phyloP scores from a whole-genome alignment of 2,113 vertebrate genomes.

The Cygnus buccinator region DNA sequence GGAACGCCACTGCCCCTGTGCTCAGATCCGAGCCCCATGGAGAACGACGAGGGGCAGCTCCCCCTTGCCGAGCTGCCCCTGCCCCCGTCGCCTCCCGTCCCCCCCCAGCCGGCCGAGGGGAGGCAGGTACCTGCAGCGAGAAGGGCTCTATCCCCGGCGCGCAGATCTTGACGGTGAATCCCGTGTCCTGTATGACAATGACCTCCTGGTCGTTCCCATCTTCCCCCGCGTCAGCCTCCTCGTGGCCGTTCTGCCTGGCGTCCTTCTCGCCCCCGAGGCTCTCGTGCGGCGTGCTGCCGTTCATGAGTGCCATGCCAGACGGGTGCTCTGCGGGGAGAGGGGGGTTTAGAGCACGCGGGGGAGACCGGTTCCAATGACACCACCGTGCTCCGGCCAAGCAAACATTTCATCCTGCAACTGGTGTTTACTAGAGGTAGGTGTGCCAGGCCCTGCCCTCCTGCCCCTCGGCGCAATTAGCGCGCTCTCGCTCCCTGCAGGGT shows the following conservation, averaged over 20 bases:
- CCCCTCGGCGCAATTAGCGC: not conserved
- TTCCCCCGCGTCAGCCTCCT: constrained; percentile 82
- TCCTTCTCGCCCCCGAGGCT: constrained; percentile 78
- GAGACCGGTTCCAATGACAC: not conserved
- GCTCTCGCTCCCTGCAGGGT: not conserved
- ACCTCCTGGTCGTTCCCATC: constrained; percentile 95
- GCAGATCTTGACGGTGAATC: constrained; percentile 96
- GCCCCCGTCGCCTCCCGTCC: not conserved
- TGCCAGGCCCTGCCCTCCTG: not conserved
- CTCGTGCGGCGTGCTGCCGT: constrained; percentile 84
- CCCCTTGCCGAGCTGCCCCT: not conserved
- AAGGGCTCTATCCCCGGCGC: constrained; percentile 93
- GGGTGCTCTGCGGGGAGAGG: constrained; percentile 76
- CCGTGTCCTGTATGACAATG: constrained; percentile 98
- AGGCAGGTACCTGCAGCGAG: constrained; percentile 87
- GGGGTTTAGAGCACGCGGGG: not conserved
- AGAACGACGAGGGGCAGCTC: not conserved
- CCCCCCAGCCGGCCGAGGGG: accelerated
- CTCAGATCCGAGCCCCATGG: not conserved
- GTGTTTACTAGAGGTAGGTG: not conserved
- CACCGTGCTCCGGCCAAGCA: accelerated
- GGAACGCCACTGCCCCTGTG: not conserved
- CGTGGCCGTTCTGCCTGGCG: constrained; percentile 79
- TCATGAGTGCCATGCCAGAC: constrained; percentile 86
- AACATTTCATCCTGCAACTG: not conserved